Conservation (phyloP, 2,113 vertebrate genomes). For the Phalacrocorax pelagicus region DNA sequence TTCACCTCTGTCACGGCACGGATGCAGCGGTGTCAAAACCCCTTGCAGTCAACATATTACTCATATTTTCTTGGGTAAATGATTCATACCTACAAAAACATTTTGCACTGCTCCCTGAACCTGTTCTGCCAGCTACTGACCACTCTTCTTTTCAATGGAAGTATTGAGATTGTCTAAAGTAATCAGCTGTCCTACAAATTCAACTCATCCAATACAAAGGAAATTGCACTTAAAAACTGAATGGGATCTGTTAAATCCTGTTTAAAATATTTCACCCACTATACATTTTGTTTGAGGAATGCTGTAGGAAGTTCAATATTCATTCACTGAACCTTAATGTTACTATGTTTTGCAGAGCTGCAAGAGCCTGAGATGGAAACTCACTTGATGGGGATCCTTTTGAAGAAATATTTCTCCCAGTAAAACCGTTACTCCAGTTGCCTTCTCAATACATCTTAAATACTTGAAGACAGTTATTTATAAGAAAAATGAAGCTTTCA, state of each 20-base stretch:
- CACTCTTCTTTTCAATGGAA: background rate
- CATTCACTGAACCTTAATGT: background rate
- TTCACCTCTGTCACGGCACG: background rate
- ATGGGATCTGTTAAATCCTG: background rate
- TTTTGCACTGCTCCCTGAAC: background rate
- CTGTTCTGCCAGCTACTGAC: background rate
- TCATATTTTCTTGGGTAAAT: background rate
- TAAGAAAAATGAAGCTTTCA: background rate
- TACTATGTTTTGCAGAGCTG: background rate
- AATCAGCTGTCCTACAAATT: background rate
- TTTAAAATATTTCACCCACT: background rate
- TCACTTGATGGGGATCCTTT: background rate
- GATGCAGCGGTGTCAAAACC: background rate
- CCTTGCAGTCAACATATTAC: background rate
- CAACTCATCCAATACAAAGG: background rate
- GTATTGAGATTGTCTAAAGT: background rate
- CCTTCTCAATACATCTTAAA: background rate
- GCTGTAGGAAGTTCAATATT: background rate
- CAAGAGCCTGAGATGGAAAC: background rate
- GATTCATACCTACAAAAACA: background rate
- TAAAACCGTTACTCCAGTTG: background rate
- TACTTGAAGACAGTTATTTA: background rate
- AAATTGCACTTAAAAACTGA: background rate
- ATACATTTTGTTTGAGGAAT: background rate
- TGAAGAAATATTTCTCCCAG: background rate